These are phyloP conservation scores for Noctua fimbriata DNA, from an alignment of 2,888 invertebrate genomes.

Conservation along the genomic window DNA sequence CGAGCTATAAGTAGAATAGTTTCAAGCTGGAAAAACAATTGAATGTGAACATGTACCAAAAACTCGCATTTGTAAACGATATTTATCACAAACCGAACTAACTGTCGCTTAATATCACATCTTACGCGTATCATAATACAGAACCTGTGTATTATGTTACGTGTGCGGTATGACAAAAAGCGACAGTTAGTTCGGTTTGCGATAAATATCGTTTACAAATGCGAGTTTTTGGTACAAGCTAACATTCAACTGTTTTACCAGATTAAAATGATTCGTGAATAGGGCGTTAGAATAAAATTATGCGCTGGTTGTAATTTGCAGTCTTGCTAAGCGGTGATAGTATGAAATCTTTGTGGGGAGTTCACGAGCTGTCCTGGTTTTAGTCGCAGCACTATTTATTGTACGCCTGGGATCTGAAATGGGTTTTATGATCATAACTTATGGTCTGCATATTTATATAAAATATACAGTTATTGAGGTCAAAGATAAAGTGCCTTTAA, in stretches of 20 bases:
- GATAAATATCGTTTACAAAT: background rate
- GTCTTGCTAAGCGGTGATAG: slow-evolving; percentile 32
- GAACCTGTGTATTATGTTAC: background rate
- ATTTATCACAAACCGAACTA: background rate
- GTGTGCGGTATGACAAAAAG: background rate
- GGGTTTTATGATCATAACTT: slow-evolving; percentile 20
- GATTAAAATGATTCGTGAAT: background rate
- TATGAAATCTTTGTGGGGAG: slow-evolving; percentile 44
- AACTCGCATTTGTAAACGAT: background rate
- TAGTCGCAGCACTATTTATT: slow-evolving; percentile 38
- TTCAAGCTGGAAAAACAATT: background rate
- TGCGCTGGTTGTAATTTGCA: slow-evolving; percentile 51
- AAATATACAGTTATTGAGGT: slow-evolving; percentile 8
- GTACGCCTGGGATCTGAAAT: slow-evolving; percentile 21
- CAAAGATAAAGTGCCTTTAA: background rate
- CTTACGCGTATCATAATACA: background rate
- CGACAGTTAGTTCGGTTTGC: background rate
- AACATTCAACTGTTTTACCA: background rate
- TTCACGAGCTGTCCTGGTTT: slow-evolving; percentile 30
- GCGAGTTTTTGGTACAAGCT: background rate
- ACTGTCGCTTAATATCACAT: background rate
- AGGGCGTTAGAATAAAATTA: slow-evolving; percentile 39
- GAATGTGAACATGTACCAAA: background rate
- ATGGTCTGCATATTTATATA: slow-evolving; percentile 21
- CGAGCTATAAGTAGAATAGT: background rate